A percentile compares a stretch with the other conserved stretches of the same genome.
Conservation (phyloP, 2,113 vertebrate genomes). For the Myiozetetes cayanensis region DNA sequence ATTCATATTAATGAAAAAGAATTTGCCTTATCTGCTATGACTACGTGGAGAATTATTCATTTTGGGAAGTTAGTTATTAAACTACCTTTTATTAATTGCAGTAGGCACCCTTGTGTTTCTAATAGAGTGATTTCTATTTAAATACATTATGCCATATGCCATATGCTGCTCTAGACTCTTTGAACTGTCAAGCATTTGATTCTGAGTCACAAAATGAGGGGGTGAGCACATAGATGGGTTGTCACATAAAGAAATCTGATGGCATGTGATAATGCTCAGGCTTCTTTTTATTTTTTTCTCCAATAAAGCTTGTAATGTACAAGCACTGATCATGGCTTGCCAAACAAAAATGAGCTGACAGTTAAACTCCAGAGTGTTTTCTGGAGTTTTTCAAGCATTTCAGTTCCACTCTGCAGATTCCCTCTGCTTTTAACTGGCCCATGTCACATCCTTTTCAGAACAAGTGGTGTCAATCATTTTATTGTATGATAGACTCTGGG, state of each 20-base stretch:
- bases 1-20: neutral
- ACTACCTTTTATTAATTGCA: slow-evolving; percentile 36
- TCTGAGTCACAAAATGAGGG: neutral
- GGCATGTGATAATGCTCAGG: slow-evolving; percentile 24
- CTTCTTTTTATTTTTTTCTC: neutral
- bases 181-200: slow-evolving; percentile 52
- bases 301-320: neutral
- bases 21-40: neutral
- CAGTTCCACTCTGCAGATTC: slow-evolving; percentile 31
- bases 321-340: slow-evolving; percentile 34
- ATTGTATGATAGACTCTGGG: neutral
- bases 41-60: neutral
- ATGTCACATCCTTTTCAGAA: neutral
- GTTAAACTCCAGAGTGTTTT: neutral
- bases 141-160: slow-evolving; percentile 51
- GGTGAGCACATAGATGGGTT: slow-evolving; percentile 51
- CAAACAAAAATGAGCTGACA: slow-evolving; percentile 57
- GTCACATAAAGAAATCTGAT: slow-evolving; percentile 54
- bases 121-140: slow-evolving; percentile 54
- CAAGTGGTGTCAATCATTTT: slow-evolving; percentile 12
- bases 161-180: slow-evolving; percentile 60
- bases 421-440: slow-evolving; percentile 5
- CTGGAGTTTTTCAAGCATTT: slow-evolving; percentile 34
- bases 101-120: slow-evolving; percentile 20
- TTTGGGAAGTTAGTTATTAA: slow-evolving; percentile 11